These are phyloP conservation scores for Vireo griseus DNA, from an alignment of 2,797 vertebrate genomes.

Conservation along the genomic window DNA sequence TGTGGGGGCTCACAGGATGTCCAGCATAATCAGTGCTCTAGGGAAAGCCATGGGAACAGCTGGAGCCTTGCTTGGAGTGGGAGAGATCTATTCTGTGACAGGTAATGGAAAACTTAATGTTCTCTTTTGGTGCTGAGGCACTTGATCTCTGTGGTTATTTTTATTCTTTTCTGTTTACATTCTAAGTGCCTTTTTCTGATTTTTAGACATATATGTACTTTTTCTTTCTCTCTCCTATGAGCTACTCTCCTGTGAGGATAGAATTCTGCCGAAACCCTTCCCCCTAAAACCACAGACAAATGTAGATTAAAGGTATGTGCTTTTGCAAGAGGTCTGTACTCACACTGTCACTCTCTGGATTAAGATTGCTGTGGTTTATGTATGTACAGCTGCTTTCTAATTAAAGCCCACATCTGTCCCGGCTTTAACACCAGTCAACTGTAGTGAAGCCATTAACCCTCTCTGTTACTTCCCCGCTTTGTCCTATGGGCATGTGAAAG, in stretches of 20 bases:
- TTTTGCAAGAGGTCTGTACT: slow-evolving; percentile 8
- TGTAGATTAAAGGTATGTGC: not conserved
- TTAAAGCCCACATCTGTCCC: slow-evolving; percentile 44
- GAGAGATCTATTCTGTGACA: slow-evolving; percentile 42
- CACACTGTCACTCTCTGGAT: not conserved
- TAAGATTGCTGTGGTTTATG: slow-evolving; percentile 36
- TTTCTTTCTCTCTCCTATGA: not conserved
- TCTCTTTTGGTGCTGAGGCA: slow-evolving; percentile 63
- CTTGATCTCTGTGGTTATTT: slow-evolving; percentile 61
- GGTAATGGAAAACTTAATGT: slow-evolving; percentile 62
- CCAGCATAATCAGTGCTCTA: not conserved
- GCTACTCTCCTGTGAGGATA: not conserved
- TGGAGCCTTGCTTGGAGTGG: not conserved
- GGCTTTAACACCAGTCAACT: slow-evolving; percentile 15
- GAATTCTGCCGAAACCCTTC: not conserved
- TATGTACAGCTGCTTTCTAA: slow-evolving; percentile 44
- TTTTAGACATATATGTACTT: slow-evolving; percentile 7
- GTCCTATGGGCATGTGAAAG: not conserved
- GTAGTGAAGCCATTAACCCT: slow-evolving; percentile 18
- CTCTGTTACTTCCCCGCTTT: not conserved
- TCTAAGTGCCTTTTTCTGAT: slow-evolving; percentile 40
- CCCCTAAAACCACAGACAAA: not conserved
- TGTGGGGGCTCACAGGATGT: not conserved
- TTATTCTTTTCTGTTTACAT: slow-evolving; percentile 67
- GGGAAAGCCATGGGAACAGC: slow-evolving; percentile 16